Percentiles rank a stretch among this genome's conserved stretches.
Evolutionary conservation across 2,797 vertebrate genomes (phyloP).

Genomic region (Carcharodon carcharias): DNA sequence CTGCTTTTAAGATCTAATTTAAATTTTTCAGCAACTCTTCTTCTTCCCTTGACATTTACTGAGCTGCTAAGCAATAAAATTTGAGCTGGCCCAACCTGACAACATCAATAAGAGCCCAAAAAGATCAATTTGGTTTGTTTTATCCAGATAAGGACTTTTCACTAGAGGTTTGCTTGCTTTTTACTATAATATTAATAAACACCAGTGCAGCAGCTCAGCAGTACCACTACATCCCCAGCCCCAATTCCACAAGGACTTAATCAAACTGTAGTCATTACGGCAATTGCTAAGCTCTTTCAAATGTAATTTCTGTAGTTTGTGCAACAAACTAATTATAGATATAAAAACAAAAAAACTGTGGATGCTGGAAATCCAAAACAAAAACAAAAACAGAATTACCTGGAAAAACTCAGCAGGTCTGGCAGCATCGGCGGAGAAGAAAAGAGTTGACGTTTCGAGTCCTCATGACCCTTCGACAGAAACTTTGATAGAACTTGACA

Average conservation of each 20-base stretch:
- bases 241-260: neutral
- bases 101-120: neutral
- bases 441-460: no score
- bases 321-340: neutral
- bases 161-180: neutral
- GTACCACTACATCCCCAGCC: no score
- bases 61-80: neutral
- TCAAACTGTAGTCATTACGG: neutral
- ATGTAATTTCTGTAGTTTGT: conserved; percentile 8
- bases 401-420: no score
- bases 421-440: no score
- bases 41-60: neutral
- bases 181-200: neutral
- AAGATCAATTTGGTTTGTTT: conserved; percentile 21
- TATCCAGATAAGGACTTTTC: neutral
- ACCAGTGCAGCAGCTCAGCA: neutral
- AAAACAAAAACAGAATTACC: no score
- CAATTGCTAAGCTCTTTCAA: neutral
- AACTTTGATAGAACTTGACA: neutral
- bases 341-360: no score
- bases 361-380: no score
- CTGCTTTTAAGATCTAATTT: neutral
- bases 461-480: no score
- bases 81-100: neutral
- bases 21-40: neutral